Percentiles rank a stretch among this genome's conserved stretches.
phyloP scores from a whole-genome alignment of 2,797 vertebrate genomes.

The Heteromormyrus szaboi region DNA sequence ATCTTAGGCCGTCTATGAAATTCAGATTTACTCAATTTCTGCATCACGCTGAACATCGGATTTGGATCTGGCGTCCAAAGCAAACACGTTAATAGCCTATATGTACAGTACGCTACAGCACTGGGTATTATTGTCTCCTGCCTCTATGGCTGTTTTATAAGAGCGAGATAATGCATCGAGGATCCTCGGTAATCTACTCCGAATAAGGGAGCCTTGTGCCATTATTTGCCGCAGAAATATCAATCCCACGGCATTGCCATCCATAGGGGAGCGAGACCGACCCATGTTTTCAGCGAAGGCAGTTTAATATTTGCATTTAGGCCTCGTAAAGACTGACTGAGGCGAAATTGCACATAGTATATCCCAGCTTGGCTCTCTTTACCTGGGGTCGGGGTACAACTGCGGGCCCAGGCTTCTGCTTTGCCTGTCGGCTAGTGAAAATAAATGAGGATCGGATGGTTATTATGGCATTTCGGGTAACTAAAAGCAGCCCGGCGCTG shows the following conservation, averaged over 20 bases:
- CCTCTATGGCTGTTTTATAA: neutral
- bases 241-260: constrained; percentile 35
- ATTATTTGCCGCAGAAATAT: constrained; percentile 48
- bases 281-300: neutral
- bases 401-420: constrained; percentile 23
- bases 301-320: constrained; percentile 16
- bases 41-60: neutral
- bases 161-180: neutral
- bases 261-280: constrained; percentile 18
- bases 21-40: neutral
- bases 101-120: neutral
- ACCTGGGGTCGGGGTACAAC: constrained; percentile 26
- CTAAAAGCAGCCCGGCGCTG: constrained; percentile 23
- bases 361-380: constrained; percentile 21
- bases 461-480: neutral
- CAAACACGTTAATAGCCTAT: neutral
- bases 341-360: constrained; percentile 20
- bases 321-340: constrained; percentile 25
- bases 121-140: neutral
- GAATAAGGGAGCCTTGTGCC: neutral
- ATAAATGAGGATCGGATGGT: neutral
- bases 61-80: neutral
- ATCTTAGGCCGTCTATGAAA: constrained; percentile 2
- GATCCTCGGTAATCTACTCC: neutral
- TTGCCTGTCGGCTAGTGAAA: neutral